These are phyloP conservation scores for Ursus arctos DNA, from an alignment of 2,113 vertebrate genomes.

Conservation along the genomic window DNA sequence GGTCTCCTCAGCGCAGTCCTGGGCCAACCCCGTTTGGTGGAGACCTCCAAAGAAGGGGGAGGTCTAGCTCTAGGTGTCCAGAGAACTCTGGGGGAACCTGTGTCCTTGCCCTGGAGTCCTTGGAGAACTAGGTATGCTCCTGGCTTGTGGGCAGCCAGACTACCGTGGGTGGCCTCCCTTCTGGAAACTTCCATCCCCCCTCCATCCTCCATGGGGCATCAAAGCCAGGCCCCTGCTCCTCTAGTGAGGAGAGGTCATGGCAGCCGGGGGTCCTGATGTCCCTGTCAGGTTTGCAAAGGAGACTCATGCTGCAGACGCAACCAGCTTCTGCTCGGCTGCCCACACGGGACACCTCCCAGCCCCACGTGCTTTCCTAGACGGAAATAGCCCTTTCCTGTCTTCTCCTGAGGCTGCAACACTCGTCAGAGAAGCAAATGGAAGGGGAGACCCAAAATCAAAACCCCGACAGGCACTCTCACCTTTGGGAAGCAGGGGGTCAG, in stretches of 20 bases:
- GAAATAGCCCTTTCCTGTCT: neutral
- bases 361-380: neutral
- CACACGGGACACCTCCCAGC: rapidly evolving
- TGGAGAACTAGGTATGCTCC: neutral
- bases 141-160: neutral
- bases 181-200: neutral
- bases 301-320: too few relatives aligned
- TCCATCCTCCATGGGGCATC: neutral
- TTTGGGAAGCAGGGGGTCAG: neutral
- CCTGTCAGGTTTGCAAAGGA: neutral
- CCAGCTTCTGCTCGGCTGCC: neutral
- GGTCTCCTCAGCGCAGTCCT: neutral
- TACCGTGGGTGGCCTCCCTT: neutral
- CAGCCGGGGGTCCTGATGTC: neutral
- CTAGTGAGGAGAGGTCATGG: neutral
- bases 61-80: neutral
- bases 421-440: neutral
- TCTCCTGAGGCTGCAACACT: neutral
- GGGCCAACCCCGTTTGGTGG: neutral
- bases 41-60: neutral
- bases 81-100: neutral
- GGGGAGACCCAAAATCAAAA: neutral
- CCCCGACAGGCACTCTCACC: neutral
- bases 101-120: neutral
- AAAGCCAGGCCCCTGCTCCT: neutral